These are phyloP conservation scores for Callionymus lyra DNA, from an alignment of 2,113 vertebrate species.

Conservation along the genomic window DNA sequence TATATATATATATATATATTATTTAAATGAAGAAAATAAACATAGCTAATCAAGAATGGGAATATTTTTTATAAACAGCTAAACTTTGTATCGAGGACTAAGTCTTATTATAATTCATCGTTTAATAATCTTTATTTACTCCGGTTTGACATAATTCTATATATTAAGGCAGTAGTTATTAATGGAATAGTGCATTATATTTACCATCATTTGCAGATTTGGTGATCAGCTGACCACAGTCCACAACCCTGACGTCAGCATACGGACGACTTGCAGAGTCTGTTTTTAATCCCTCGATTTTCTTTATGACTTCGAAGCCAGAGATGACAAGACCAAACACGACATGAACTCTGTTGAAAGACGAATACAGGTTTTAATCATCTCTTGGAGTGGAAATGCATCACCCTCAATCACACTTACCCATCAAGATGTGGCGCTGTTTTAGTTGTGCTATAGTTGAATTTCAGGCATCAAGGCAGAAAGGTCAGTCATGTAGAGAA, in stretches of 20 bases:
- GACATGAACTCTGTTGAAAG: constrained; percentile 82
- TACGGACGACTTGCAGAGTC: constrained; percentile 92
- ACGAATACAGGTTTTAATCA: not conserved
- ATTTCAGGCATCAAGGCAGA: constrained; percentile 52
- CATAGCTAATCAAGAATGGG: no score
- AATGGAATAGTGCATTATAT: no score
- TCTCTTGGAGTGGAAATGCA: not conserved
- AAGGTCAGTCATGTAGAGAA: constrained; percentile 23
- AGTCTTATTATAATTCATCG: no score
- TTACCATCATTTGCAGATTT: constrained; percentile 85
- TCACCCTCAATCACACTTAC: constrained; percentile 60
- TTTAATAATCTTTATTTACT: no score
- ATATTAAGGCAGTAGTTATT: no score
- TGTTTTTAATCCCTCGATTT: constrained; percentile 93
- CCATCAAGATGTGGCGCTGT: constrained; percentile 91
- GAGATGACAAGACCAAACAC: constrained; percentile 95
- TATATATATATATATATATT: no score
- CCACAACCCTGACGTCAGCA: constrained; percentile 89
- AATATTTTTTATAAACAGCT: no score
- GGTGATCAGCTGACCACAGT: constrained; percentile 86
- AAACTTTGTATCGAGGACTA: no score
- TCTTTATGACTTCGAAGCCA: constrained; percentile 93
- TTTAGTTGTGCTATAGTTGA: constrained; percentile 85
- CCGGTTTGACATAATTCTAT: no score
- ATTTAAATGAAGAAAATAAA: no score